A percentile compares a stretch with the other conserved stretches of the same genome.
Evolutionary conservation across 2,113 vertebrate genomes (phyloP).

Genomic region (Phrynocephalus versicolor): DNA sequence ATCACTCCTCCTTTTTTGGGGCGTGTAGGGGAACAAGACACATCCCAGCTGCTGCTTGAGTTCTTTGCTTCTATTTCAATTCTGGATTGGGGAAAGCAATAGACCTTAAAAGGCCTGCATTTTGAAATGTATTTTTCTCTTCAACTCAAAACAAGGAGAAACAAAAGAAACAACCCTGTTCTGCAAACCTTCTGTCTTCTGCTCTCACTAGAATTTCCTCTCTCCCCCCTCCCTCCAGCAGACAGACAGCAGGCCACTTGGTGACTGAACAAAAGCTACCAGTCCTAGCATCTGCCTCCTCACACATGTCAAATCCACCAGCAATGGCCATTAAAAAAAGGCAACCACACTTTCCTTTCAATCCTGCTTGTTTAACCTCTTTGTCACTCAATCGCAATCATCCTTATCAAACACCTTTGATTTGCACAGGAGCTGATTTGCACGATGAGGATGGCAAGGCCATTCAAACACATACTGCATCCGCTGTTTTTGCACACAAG

Average conservation of each 20-base stretch:
- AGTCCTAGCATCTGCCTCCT: constrained; percentile 23
- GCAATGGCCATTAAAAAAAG: neutral
- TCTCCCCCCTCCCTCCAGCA: no score
- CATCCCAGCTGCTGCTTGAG: neutral
- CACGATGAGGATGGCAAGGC: neutral
- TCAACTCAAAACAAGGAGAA: neutral
- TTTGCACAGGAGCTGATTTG: neutral
- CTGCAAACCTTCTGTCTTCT: neutral
- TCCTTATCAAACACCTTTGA: neutral
- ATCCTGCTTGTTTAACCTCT: neutral
- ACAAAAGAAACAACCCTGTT: neutral
- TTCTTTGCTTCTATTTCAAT: constrained; percentile 21
- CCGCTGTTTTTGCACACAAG: neutral
- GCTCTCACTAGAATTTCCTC: neutral
- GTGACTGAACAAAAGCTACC: constrained; percentile 9
- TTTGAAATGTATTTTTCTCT: constrained; percentile 7
- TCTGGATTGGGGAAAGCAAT: neutral
- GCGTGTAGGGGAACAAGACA: neutral
- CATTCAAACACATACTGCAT: neutral
- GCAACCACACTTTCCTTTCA: neutral
- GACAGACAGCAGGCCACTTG: neutral
- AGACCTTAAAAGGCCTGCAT: no score
- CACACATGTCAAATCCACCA: neutral
- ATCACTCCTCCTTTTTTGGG: neutral
- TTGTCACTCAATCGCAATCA: neutral